phyloP scores from a whole-genome alignment of 2,888 invertebrate genomes.

The Netelia melanura region DNA sequence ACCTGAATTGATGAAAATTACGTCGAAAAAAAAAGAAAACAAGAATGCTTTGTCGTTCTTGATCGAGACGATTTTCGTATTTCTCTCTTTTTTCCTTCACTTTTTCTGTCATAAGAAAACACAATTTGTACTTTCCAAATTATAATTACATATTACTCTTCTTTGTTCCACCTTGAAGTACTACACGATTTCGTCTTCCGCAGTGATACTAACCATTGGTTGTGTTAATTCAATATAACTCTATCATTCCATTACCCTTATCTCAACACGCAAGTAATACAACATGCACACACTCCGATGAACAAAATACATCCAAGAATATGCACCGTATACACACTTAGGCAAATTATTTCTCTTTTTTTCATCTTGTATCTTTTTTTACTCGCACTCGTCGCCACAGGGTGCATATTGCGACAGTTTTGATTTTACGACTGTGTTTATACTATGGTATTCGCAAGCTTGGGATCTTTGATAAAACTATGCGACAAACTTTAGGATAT shows the following conservation, averaged over 20 bases:
- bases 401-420: neutral
- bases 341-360: conserved; percentile 44
- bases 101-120: conserved; percentile 42
- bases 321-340: conserved; percentile 40
- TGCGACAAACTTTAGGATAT: conserved; percentile 39
- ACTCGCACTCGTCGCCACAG: neutral
- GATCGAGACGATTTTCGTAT: neutral
- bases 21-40: neutral
- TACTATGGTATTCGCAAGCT: neutral
- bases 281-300: conserved; percentile 5
- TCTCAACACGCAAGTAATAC: conserved; percentile 2
- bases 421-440: too few species aligned
- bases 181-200: neutral
- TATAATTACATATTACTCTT: conserved; percentile 57
- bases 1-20: neutral
- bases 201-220: conserved; percentile 6
- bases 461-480: conserved; percentile 31
- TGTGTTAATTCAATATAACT: conserved; percentile 16
- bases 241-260: conserved; percentile 1
- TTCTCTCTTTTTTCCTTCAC: conserved; percentile 10
- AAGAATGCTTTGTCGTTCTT: neutral
- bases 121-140: conserved; percentile 69
- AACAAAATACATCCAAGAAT: conserved; percentile 24
- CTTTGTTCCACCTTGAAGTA: conserved; percentile 20
- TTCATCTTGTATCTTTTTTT: neutral